Evolutionary conservation across 2,888 invertebrate species (phyloP).

Genomic region (Torymus tubicola): DNA sequence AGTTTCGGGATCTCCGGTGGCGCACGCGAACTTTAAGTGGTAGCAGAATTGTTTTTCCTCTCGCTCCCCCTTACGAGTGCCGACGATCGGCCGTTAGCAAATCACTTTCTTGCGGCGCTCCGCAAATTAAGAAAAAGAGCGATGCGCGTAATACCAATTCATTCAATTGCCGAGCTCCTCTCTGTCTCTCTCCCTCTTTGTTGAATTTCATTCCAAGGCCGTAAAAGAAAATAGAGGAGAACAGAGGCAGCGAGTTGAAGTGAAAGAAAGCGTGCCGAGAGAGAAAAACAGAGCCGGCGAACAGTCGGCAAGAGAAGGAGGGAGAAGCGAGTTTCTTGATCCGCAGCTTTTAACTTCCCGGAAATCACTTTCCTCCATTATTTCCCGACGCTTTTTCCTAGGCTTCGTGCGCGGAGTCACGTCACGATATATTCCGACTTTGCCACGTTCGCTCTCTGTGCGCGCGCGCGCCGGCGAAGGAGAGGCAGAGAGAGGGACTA

Average conservation of each 20-base stretch:
- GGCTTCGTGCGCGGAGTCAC: slow-evolving; percentile 58
- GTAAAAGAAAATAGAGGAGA: slow-evolving; percentile 54
- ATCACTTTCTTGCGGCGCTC: slow-evolving; percentile 38
- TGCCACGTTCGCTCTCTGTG: slow-evolving; percentile 29
- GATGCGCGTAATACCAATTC: slow-evolving; percentile 52
- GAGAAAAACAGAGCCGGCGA: neutral
- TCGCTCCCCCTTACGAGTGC: neutral
- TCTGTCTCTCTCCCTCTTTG: neutral
- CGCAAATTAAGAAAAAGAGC: slow-evolving; percentile 55
- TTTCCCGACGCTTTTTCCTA: slow-evolving; percentile 67
- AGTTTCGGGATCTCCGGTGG: too few species aligned
- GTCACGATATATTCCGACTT: slow-evolving; percentile 56
- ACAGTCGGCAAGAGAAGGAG: neutral
- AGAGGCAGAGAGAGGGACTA: too few species aligned
- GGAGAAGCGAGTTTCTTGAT: slow-evolving; percentile 68
- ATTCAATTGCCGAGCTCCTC: slow-evolving; percentile 50
- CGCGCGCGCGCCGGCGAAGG: too few species aligned
- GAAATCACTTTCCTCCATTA: slow-evolving; percentile 75
- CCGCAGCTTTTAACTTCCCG: slow-evolving; percentile 74
- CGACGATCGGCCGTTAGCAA: slow-evolving; percentile 42
- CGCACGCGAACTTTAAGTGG: slow-evolving; percentile 26
- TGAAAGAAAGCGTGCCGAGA: slow-evolving; percentile 24
- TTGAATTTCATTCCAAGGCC: slow-evolving; percentile 51
- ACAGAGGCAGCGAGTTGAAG: slow-evolving; percentile 9
- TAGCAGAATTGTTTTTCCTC: slow-evolving; percentile 14